Evolutionary conservation across 2,888 invertebrate genomes (phyloP), one percentile per base, ranked within the genome.

Genomic region (Archips crataeganus): DNA sequence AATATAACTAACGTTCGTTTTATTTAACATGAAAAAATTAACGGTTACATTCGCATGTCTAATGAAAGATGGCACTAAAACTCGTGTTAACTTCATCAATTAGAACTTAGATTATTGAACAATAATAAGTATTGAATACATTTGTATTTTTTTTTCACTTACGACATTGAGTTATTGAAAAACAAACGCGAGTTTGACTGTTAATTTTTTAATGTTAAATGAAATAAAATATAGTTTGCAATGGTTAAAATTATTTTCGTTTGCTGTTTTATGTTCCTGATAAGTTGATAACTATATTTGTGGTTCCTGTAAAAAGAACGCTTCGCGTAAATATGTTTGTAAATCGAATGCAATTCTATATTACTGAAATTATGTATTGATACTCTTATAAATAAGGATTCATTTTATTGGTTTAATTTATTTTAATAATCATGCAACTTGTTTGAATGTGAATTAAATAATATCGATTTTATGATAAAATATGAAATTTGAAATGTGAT

Each of bases 401-500:
- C 4, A 54, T 15, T 57, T 57, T 57, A 47, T 13, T 63, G 9
- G 32, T 63, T 63, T 34, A 63, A 47, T 63, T 63, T 47, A 63
- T 47, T 63, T 32, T 32, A 63, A 47, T 32, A 32, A 11, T 63
- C 32, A 63, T 63, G 47, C 47, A n/a, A 63, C 6, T 32, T 63
- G 15, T 47, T 47, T 47, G 9, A 11, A 11, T 10, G 11, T 57
- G 32, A 57, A 57, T 57, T 32, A 11, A 57, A 57, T 10, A 57
- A 32, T 32, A 32, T 15, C 57, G 13, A 57, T 57, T 32, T 57
- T 32, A 54, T 23, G 54, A 54, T 23, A 23, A 23, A 23, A 23
- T 54, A 54, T 54, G 23, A 54, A 51, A 62, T 62, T 71, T 61
- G 42, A 57, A 71, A 72, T 72, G 72, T 72, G 72, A 72, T 72